Evolutionary conservation across 1,140 invertebrate genomes (phyloP).

Genomic region (Muscidifurax raptorellus): DNA sequence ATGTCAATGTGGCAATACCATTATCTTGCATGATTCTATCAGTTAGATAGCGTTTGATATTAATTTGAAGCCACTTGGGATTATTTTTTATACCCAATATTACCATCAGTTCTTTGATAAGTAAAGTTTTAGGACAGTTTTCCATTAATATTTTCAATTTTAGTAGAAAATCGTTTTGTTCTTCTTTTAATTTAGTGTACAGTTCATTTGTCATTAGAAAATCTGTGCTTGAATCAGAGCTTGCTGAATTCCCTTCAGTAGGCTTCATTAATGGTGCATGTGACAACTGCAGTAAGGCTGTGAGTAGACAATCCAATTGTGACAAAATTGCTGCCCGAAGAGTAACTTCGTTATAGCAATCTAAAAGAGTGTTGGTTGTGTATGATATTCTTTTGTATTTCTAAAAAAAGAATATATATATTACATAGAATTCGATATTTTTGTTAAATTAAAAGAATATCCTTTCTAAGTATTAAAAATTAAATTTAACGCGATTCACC

Average conservation of each 20-base stretch:
- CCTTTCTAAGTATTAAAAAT: not conserved
- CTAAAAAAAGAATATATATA: slow-evolving; percentile 62
- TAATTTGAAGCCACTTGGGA: slow-evolving; percentile 80
- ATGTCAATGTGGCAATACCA: slow-evolving; percentile 79
- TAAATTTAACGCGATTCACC: not conserved
- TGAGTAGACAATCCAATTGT: slow-evolving; percentile 76
- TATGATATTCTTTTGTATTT: slow-evolving; percentile 69
- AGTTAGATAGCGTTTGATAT: slow-evolving; percentile 79
- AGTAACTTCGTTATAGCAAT: slow-evolving; percentile 67
- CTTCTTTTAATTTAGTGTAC: slow-evolving; percentile 74
- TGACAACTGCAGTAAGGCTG: slow-evolving; percentile 82
- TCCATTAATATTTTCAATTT: slow-evolving; percentile 76
- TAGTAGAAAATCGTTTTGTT: slow-evolving; percentile 75
- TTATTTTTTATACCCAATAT: slow-evolving; percentile 78
- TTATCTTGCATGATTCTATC: slow-evolving; percentile 76
- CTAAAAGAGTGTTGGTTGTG: slow-evolving; percentile 65
- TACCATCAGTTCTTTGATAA: slow-evolving; percentile 83
- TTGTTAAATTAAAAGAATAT: slow-evolving; percentile 20
- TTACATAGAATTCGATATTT: slow-evolving; percentile 17
- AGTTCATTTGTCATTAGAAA: slow-evolving; percentile 70
- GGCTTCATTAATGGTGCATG: slow-evolving; percentile 81
- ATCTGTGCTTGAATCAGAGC: slow-evolving; percentile 36
- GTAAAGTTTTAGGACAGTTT: slow-evolving; percentile 77
- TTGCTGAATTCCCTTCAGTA: slow-evolving; percentile 6
- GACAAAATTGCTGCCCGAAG: slow-evolving; percentile 69